These are phyloP conservation scores for Mergus octosetaceus DNA, from an alignment of 2,797 vertebrate genomes.

Conservation along the genomic window DNA sequence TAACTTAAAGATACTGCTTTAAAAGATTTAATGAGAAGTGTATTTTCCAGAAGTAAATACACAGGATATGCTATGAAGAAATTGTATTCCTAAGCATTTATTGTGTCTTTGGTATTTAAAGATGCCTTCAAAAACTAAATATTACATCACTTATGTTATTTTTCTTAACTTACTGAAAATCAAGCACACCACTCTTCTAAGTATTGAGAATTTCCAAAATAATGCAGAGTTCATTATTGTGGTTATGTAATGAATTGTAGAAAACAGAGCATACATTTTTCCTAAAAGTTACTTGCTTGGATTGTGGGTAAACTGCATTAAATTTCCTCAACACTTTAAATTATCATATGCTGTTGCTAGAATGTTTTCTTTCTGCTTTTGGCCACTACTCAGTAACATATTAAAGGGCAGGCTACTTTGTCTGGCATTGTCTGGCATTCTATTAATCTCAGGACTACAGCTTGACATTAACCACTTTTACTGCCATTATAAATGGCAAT, in stretches of 20 bases:
- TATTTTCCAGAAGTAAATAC: not conserved
- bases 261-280: not conserved
- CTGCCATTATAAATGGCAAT: not conserved
- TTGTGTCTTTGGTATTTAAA: not conserved
- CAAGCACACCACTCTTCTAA: not conserved
- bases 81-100: not conserved
- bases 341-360: not conserved
- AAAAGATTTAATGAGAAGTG: not conserved
- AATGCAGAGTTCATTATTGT: not conserved
- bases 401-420: not conserved
- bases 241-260: not conserved
- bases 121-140: not conserved
- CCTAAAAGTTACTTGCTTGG: not conserved
- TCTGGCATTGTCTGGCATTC: not conserved
- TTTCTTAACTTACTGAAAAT: not conserved
- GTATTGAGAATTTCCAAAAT: not conserved
- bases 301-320: not conserved
- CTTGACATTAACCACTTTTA: not conserved
- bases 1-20: not conserved
- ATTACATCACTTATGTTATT: not conserved
- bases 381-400: not conserved
- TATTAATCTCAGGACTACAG: not conserved
- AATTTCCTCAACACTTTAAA: not conserved
- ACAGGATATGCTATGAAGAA: not conserved
- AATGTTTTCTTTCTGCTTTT: not conserved